Percentiles rank a stretch among this genome's conserved stretches.
phyloP scores from a whole-genome alignment of 2,797 vertebrate species.

The Lepus oiostolus region DNA sequence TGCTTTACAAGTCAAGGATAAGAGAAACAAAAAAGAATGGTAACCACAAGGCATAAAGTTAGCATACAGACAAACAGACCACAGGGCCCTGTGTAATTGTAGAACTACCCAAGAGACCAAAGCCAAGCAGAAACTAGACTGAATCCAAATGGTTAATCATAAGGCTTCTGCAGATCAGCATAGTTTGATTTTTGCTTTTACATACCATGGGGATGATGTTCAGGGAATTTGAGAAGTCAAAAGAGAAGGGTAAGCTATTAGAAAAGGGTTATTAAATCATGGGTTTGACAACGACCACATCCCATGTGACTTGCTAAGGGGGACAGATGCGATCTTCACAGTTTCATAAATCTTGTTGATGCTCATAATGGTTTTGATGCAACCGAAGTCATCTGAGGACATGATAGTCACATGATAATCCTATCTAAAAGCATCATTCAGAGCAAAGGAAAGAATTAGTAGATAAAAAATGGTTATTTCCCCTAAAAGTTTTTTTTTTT shows the following conservation, averaged over 20 bases:
- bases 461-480: background rate
- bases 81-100: background rate
- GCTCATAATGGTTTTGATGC: background rate
- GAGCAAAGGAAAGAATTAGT: background rate
- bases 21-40: constrained; percentile 23
- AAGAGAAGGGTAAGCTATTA: background rate
- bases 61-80: constrained; percentile 24
- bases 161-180: background rate
- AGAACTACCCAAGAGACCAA: background rate
- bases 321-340: background rate
- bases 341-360: background rate
- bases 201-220: background rate
- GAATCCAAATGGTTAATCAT: background rate
- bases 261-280: background rate
- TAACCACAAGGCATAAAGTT: background rate
- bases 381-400: constrained; percentile 40
- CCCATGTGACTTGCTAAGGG: background rate
- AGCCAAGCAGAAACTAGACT: background rate
- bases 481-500: background rate
- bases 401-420: constrained; percentile 50
- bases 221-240: background rate
- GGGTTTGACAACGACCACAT: background rate
- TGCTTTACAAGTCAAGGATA: constrained; percentile 62
- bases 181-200: background rate
- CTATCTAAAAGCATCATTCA: constrained; percentile 33